phyloP scores from a whole-genome alignment of 2,888 invertebrate genomes.

The Noctua janthina region DNA sequence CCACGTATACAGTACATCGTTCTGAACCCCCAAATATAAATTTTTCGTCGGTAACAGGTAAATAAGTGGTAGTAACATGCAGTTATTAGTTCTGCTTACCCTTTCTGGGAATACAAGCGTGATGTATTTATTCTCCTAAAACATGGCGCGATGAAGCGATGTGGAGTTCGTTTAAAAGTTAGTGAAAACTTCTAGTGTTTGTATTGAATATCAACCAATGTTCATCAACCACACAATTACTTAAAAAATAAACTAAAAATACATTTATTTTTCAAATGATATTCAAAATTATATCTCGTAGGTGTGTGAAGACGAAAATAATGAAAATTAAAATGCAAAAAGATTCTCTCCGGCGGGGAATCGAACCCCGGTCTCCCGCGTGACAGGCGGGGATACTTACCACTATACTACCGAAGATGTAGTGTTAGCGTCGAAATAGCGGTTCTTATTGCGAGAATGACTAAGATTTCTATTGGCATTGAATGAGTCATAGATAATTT shows the following conservation, averaged over 20 bases:
- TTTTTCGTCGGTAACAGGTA: too few relatives aligned
- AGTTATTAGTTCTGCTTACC: background rate
- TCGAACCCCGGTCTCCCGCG: slow-evolving; percentile 91
- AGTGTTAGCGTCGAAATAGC: fast-evolving
- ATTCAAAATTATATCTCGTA: fast-evolving
- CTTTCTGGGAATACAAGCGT: background rate
- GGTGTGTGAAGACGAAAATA: background rate
- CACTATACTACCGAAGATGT: slow-evolving; percentile 90
- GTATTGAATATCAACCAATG: background rate
- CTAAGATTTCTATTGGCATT: background rate
- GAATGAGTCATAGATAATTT: slow-evolving; percentile 48
- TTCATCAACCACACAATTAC: background rate
- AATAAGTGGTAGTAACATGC: background rate
- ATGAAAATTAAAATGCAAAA: slow-evolving; percentile 62
- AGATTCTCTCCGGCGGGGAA: slow-evolving; percentile 88
- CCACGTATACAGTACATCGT: too few relatives aligned
- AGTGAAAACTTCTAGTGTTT: background rate
- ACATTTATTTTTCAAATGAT: background rate
- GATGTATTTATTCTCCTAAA: background rate
- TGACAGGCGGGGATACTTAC: slow-evolving; percentile 91
- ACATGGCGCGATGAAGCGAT: background rate
- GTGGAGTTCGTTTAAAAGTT: background rate
- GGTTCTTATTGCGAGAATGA: slow-evolving; percentile 16
- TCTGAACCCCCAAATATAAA: too few relatives aligned
- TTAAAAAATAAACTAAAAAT: background rate